phyloP scores from a whole-genome alignment of 2,888 invertebrate species.

The Athetis lepigone region DNA sequence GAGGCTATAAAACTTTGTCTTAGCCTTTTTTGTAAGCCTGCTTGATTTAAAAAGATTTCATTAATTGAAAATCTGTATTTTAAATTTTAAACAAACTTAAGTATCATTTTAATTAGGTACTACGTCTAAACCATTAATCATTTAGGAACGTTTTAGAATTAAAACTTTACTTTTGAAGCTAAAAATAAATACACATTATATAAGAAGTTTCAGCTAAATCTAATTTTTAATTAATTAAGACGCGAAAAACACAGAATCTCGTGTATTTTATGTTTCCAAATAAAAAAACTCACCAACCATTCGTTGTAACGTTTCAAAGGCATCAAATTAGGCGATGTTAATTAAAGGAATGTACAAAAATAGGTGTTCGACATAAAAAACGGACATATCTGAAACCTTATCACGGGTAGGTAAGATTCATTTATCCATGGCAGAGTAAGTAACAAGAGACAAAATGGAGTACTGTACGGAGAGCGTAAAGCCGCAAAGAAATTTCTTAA shows the following conservation, averaged over 20 bases:
- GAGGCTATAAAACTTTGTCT: constrained; percentile 19
- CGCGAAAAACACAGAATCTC: constrained; percentile 4
- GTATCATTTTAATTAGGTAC: constrained; percentile 33
- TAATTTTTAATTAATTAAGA: constrained; percentile 35
- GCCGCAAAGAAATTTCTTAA: constrained; percentile 80
- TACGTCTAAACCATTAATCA: constrained; percentile 25
- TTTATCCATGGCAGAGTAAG: constrained; percentile 15
- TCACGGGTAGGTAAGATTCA: constrained; percentile 11
- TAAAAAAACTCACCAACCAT: constrained; percentile 33
- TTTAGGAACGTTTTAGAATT: background rate
- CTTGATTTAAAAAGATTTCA: constrained; percentile 11
- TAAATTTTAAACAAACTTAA: constrained; percentile 12
- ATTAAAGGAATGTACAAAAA: constrained; percentile 61
- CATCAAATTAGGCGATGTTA: constrained; percentile 62
- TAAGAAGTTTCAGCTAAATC: constrained; percentile 18
- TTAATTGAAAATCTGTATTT: constrained; percentile 10
- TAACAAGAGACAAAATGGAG: constrained; percentile 64
- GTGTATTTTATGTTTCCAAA: constrained; percentile 13
- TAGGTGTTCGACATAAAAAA: constrained; percentile 48
- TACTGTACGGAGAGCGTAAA: constrained; percentile 63
- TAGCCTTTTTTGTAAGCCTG: constrained; percentile 20
- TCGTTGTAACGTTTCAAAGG: constrained; percentile 54
- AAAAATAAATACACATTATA: constrained; percentile 12
- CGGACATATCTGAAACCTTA: constrained; percentile 23
- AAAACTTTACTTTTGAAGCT: constrained; percentile 8